phyloP scores from a whole-genome alignment of 2,797 vertebrate species.

The Spinus olivaceus region DNA sequence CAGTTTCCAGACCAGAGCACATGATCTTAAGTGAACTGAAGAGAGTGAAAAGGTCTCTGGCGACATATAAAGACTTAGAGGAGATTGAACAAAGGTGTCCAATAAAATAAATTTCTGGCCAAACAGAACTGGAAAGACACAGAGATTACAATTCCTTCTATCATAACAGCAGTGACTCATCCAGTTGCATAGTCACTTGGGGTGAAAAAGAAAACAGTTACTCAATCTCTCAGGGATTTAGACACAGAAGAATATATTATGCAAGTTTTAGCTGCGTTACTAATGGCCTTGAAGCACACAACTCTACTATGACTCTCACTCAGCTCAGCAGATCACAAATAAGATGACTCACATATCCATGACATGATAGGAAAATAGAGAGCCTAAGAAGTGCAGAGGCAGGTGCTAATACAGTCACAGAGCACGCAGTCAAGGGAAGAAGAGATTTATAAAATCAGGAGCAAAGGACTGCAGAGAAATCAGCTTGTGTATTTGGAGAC shows the following conservation, averaged over 20 bases:
- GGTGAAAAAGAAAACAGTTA: conserved; percentile 62
- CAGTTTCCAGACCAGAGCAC: conserved; percentile 9
- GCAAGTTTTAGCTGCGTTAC: conserved; percentile 51
- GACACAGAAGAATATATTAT: conserved; percentile 59
- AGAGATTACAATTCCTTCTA: conserved; percentile 16
- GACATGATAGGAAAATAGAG: conserved; percentile 38
- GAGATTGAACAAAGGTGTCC: conserved; percentile 28
- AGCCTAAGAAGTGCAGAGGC: conserved; percentile 50
- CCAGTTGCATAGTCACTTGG: conserved; percentile 30
- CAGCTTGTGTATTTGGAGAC: neutral
- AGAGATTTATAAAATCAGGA: neutral
- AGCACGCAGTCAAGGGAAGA: neutral
- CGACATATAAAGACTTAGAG: neutral
- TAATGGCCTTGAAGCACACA: conserved; percentile 56
- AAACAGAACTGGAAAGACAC: conserved; percentile 24
- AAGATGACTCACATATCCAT: conserved; percentile 57
- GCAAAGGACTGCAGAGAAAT: neutral
- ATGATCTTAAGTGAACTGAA: neutral
- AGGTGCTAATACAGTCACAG: conserved; percentile 53
- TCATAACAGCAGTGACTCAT: conserved; percentile 53
- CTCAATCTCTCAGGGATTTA: conserved; percentile 59
- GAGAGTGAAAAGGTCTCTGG: conserved; percentile 20
- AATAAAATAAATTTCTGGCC: conserved; percentile 23
- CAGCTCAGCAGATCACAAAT: conserved; percentile 55
- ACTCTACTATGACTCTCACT: conserved; percentile 53